Conservation (phyloP, 1,140 invertebrate species). For the Leptestheria dahalacensis region DNA sequence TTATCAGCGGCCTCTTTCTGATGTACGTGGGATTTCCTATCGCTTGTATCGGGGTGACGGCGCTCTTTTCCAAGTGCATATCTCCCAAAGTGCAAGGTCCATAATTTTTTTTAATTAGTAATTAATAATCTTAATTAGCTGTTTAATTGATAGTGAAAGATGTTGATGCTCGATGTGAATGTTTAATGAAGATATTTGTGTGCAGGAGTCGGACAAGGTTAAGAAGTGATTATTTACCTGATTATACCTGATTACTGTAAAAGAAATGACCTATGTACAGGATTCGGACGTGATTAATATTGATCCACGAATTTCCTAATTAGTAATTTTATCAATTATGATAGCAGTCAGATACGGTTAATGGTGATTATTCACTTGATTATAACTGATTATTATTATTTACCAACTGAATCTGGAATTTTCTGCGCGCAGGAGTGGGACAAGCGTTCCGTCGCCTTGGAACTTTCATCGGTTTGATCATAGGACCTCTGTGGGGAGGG, state of each 20-base stretch:
- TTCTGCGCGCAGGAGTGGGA: constrained; percentile 1
- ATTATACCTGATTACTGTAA: no score
- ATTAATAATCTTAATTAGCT: background rate
- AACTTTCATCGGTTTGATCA: constrained; percentile 13
- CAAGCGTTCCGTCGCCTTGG: constrained; percentile 13
- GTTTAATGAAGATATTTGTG: no score
- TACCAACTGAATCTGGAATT: no score
- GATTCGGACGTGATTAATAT: no score
- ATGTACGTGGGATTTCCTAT: constrained; percentile 10
- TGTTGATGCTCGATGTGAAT: no score
- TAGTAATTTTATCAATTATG: background rate
- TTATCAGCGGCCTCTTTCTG: constrained; percentile 1
- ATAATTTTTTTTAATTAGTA: background rate
- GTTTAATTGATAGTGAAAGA: no score
- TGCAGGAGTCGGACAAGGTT: no score
- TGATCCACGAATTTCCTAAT: background rate
- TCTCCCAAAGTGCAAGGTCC: constrained; percentile 7
- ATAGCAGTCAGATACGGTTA: no score
- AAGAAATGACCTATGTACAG: no score
- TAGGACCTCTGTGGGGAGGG: constrained; percentile 15
- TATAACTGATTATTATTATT: background rate
- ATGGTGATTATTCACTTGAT: background rate
- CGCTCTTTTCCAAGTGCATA: constrained; percentile 9
- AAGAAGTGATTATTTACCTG: no score
- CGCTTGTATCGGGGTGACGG: constrained; percentile 1